phyloP scores from a whole-genome alignment of 2,888 invertebrate species.

The Strigamia transsilvanica region DNA sequence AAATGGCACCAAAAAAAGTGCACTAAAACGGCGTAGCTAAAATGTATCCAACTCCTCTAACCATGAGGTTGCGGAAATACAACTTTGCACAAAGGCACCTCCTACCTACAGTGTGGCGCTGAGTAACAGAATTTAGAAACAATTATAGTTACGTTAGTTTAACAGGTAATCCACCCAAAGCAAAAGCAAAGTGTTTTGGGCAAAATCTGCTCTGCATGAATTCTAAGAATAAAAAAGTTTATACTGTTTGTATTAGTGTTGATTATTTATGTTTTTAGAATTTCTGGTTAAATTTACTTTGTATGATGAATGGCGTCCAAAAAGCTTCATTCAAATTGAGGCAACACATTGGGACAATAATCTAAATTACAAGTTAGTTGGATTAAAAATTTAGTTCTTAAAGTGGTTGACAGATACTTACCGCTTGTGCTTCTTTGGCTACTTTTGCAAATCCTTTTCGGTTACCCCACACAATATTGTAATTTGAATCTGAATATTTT shows the following conservation, averaged over 20 bases:
- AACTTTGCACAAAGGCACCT: no score
- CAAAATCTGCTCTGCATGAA: neutral
- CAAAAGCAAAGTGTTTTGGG: neutral
- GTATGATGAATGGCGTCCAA: neutral
- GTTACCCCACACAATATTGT: neutral
- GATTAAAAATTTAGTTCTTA: neutral
- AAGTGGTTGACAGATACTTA: no score
- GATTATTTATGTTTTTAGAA: no score
- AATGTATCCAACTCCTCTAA: no score
- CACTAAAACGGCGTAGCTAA: no score
- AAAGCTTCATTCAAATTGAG: neutral
- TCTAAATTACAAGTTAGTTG: neutral
- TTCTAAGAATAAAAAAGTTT: neutral
- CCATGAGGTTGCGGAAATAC: no score
- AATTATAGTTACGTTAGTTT: slow-evolving; percentile 12
- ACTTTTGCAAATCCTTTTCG: slow-evolving; percentile 1
- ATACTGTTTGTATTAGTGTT: no score
- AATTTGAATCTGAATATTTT: neutral
- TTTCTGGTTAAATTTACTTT: neutral
- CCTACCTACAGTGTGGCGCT: no score
- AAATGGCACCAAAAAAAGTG: no score
- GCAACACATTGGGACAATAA: neutral
- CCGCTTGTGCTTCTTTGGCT: neutral
- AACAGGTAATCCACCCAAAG: neutral
- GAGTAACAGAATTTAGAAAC: no score